Evolutionary conservation across 2,797 vertebrate genomes (phyloP).

Genomic region (Aplochiton taeniatus): DNA sequence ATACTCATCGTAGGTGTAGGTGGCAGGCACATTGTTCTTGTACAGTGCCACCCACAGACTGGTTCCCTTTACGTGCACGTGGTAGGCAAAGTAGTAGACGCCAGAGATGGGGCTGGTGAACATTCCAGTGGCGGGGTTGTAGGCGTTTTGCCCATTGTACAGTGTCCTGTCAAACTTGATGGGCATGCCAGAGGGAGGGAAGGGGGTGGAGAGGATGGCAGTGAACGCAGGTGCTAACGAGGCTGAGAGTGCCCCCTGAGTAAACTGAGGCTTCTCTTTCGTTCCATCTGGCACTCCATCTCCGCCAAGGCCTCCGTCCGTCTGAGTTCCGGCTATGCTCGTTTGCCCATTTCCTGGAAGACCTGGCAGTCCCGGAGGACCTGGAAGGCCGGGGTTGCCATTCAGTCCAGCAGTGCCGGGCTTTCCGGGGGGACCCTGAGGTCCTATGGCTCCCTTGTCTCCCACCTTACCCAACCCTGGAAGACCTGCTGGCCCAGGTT

Average conservation of each 20-base stretch:
- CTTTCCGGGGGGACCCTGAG: slow-evolving; percentile 88
- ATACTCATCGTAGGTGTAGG: slow-evolving; percentile 98
- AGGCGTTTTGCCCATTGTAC: slow-evolving; percentile 95
- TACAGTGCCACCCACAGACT: slow-evolving; percentile 98
- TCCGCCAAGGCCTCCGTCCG: slow-evolving; percentile 84
- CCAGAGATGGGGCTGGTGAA: slow-evolving; percentile 94
- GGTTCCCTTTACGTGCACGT: slow-evolving; percentile 98
- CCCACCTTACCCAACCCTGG: slow-evolving; percentile 86
- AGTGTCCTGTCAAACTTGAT: slow-evolving; percentile 97
- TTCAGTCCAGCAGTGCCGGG: slow-evolving; percentile 84
- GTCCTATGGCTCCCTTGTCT: slow-evolving; percentile 84
- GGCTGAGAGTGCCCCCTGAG: slow-evolving; percentile 85
- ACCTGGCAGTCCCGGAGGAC: slow-evolving; percentile 90
- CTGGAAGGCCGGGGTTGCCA: slow-evolving; percentile 82
- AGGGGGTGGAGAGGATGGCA: slow-evolving; percentile 92
- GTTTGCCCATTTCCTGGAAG: slow-evolving; percentile 87
- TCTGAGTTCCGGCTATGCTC: slow-evolving; percentile 80
- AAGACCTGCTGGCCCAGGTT: slow-evolving; percentile 83
- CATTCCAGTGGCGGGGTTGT: slow-evolving; percentile 89
- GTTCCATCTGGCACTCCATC: slow-evolving; percentile 81
- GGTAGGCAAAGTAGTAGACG: slow-evolving; percentile 98
- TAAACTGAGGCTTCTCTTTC: slow-evolving; percentile 84
- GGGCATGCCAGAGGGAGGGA: slow-evolving; percentile 94
- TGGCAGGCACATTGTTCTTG: slow-evolving; percentile 99
- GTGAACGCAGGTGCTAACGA: slow-evolving; percentile 91